Evolutionary conservation across 2,888 invertebrate genomes (phyloP).

Genomic region (Sinhomidia bicolor): DNA sequence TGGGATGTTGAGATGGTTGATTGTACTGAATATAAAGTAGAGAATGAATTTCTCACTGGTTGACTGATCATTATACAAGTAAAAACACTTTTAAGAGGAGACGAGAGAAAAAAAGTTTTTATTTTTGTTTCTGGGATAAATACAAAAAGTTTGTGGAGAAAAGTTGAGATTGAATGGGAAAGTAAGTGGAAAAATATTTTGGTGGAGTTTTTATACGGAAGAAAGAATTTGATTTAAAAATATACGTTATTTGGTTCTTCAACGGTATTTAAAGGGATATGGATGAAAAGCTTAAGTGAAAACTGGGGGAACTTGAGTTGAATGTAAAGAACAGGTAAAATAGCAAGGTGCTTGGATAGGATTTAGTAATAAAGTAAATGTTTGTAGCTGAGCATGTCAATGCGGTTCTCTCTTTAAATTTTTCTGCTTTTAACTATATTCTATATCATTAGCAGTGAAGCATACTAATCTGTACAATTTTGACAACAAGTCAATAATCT

Average conservation of each 20-base stretch:
- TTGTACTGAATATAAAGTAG: conserved; percentile 12
- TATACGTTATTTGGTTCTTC: too few species aligned
- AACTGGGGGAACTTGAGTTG: background rate
- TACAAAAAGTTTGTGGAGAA: background rate
- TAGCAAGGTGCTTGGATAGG: background rate
- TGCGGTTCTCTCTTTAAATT: background rate
- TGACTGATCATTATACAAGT: background rate
- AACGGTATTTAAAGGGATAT: too few species aligned
- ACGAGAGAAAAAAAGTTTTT: background rate
- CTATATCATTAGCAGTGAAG: too few species aligned
- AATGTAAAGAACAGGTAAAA: background rate
- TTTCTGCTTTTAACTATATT: background rate
- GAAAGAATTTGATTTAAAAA: too few species aligned
- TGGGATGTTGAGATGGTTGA: background rate
- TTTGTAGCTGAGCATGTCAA: background rate
- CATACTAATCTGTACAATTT: background rate
- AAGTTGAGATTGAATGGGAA: conserved; percentile 36
- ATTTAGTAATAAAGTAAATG: too few species aligned
- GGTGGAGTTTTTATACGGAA: background rate
- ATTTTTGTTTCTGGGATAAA: background rate
- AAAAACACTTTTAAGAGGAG: background rate
- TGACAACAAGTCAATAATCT: background rate
- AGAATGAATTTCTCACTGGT: background rate
- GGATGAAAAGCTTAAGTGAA: background rate
- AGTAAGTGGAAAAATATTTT: conserved; percentile 27